phyloP scores from a whole-genome alignment of 1,140 invertebrate species.

The Bombus difficillimus region DNA sequence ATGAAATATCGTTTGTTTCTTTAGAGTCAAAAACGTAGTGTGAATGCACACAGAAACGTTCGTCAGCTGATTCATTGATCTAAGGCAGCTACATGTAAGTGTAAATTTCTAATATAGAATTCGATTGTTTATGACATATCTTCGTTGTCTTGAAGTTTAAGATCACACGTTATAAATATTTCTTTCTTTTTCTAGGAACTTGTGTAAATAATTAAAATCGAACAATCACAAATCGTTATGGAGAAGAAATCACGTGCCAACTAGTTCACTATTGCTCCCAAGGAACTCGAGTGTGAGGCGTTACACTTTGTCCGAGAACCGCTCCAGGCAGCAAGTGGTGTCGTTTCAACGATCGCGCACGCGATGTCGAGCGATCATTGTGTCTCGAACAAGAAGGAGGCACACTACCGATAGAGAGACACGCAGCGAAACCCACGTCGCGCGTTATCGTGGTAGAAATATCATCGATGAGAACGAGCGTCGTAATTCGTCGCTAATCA shows the following conservation, averaged over 20 bases:
- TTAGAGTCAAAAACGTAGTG: no score
- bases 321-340: not conserved
- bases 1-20: no score
- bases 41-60: no score
- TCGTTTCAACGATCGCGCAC: not conserved
- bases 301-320: not conserved
- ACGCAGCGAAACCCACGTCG: conserved; percentile 44
- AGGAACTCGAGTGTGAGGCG: not conserved
- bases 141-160: not conserved
- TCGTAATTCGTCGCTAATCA: conserved; percentile 70
- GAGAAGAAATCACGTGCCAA: conserved; percentile 1
- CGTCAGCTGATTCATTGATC: no score
- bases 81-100: no score
- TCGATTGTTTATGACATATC: not conserved
- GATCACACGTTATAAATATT: not conserved
- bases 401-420: not conserved
- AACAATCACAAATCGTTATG: not conserved
- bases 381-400: not conserved
- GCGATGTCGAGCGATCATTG: not conserved
- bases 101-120: no score
- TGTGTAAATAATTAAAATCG: not conserved
- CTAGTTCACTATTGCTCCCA: not conserved
- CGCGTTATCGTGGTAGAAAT: conserved; percentile 60
- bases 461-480: conserved; percentile 60
- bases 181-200: not conserved